Evolutionary conservation across 1,140 invertebrate species (phyloP), one percentile per base, ranked within the genome.

Genomic region (Akabosia matsudoensis): DNA sequence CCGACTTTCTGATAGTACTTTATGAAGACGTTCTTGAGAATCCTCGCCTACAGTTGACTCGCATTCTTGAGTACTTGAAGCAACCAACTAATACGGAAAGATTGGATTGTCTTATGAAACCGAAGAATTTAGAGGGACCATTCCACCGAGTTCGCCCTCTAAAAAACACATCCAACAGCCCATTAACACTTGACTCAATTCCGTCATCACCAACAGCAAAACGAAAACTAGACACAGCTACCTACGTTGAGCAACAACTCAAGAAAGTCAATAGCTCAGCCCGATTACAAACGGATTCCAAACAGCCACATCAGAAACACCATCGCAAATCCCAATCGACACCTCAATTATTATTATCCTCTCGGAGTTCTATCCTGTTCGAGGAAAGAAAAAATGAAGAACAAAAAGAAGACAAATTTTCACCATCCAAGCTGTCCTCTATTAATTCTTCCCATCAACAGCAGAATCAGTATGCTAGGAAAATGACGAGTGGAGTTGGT

Each of bases 21-120:
- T 81, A 79, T 70, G 80, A 81, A 70, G 74, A 81, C 16, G 24
- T 81, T 28, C 64, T 73, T 45, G 67, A 71, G 31, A 74, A 76
- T 74, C 80, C 80, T 26, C 26, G 72, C 28, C 7, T 52, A 72
- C 74, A 81, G 51, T 33, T 81, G 4, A 70, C 45, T 10, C 64
- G 74, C 33, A 79, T 81, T 76, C 72, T 79, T 24, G 56, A 74
- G 37, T 79, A 79, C 52, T 74, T 81, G 52, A 30, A 54, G 16
- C 61, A 71, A 34, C 78, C 80, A 10, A 26, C 76, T 16, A 75
- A 79, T 51, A 2, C 16, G 28, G 30, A 72, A 37, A 33, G 79
- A 71, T 26, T 80, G 31, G 52, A 73, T 64, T 78, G 77, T 74
- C 33, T 75, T 3, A 18, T 79, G 73, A 74, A 74, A 37, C 72